Evolutionary conservation across 2,888 invertebrate genomes (phyloP).

Genomic region (Oegoconia quadripuncta): DNA sequence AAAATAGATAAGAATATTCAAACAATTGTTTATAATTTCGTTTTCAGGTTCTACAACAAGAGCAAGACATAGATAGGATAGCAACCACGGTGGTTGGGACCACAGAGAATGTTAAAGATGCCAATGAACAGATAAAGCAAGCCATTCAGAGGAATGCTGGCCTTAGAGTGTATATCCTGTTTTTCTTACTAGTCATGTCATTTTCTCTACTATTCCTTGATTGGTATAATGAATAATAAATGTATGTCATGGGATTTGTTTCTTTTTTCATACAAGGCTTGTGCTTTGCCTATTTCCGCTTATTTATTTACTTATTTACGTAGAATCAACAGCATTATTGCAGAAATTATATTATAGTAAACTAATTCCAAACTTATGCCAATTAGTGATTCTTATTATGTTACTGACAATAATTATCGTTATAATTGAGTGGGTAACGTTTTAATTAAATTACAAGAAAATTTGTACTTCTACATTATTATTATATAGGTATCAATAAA

Average conservation of each 20-base stretch:
- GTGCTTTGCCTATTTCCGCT: too few species aligned
- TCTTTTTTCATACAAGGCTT: neutral
- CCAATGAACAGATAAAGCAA: conserved; percentile 97
- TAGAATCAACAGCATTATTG: too few species aligned
- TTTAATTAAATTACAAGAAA: too few species aligned
- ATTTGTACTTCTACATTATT: too few species aligned
- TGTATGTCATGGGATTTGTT: neutral
- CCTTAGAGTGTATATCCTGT: conserved; percentile 94
- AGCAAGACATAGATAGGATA: conserved; percentile 94
- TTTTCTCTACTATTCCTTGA: conserved; percentile 97
- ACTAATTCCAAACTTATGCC: too few species aligned
- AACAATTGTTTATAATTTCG: neutral
- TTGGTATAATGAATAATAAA: conserved; percentile 94
- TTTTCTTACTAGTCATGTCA: conserved; percentile 97
- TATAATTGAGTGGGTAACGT: too few species aligned
- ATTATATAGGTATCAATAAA: too few species aligned
- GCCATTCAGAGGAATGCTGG: conserved; percentile 98
- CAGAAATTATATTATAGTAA: too few species aligned
- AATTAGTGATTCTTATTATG: too few species aligned
- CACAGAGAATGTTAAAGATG: conserved; percentile 97
- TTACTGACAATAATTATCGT: too few species aligned
- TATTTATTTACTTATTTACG: too few species aligned
- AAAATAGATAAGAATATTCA: neutral
- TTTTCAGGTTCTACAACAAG: conserved; percentile 90
- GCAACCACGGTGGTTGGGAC: conserved; percentile 92